A percentile compares a stretch with the other conserved stretches of the same genome.
Evolutionary conservation across 2,888 invertebrate species (phyloP).

Genomic region (Volucella bombylans): DNA sequence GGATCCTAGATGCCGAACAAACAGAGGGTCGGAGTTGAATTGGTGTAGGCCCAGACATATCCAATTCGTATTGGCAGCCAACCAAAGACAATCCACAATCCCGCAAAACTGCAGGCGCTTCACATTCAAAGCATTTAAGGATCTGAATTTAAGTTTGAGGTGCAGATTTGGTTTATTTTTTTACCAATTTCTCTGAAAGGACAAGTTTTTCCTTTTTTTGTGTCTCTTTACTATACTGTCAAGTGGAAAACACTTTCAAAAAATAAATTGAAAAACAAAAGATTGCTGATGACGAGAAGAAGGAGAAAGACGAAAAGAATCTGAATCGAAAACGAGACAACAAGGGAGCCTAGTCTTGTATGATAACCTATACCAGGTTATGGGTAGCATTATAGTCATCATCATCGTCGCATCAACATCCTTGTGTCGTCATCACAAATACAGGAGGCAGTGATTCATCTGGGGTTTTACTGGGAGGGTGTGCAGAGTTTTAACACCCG

Average conservation of each 20-base stretch:
- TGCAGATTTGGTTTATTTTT: conserved; percentile 21
- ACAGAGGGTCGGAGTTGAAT: neutral
- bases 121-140: conserved; percentile 43
- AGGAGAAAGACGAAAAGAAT: conserved; percentile 31
- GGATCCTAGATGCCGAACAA: conserved; percentile 38
- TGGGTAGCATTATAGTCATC: conserved; percentile 41
- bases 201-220: conserved; percentile 23
- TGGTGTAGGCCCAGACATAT: conserved; percentile 71
- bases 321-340: conserved; percentile 16
- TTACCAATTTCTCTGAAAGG: conserved; percentile 58
- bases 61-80: conserved; percentile 72
- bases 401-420: conserved; percentile 34
- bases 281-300: conserved; percentile 56
- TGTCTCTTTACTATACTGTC: conserved; percentile 23
- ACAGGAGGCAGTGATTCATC: conserved; percentile 27
- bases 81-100: conserved; percentile 64
- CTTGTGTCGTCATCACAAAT: conserved; percentile 19
- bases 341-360: conserved; percentile 21
- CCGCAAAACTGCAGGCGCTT: conserved; percentile 64
- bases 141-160: conserved; percentile 33
- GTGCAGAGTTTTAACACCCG: conserved; percentile 69
- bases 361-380: conserved; percentile 43
- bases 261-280: conserved; percentile 72
- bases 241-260: conserved; percentile 71
- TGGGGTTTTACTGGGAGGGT: conserved; percentile 55